Evolutionary conservation across 23 tunicate species (phyloP).

Genomic region (Diplosoma virens): DNA sequence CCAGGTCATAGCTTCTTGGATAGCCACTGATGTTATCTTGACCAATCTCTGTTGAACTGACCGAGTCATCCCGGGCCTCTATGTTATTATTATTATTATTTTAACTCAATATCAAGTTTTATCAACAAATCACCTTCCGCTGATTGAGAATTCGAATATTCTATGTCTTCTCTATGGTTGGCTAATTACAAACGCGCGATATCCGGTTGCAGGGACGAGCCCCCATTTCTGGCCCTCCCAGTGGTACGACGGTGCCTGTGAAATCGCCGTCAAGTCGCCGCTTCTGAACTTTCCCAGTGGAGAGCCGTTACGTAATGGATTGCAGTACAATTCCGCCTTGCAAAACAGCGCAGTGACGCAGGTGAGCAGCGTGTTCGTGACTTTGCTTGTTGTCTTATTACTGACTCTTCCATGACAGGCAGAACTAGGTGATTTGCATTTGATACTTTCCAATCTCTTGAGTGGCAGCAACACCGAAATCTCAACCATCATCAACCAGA

Average conservation of each 20-base stretch:
- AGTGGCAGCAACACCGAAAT: constrained; percentile 55
- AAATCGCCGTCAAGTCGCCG: constrained; percentile 84
- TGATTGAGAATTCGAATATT: no score
- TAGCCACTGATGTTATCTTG: no score
- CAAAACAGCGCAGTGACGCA: constrained; percentile 69
- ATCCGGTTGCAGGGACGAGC: background rate
- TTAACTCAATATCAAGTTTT: no score
- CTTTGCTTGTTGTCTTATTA: background rate
- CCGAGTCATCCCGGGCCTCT: no score
- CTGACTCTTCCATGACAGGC: background rate
- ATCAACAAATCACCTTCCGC: no score
- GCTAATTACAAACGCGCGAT: background rate
- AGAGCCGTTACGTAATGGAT: constrained; percentile 63
- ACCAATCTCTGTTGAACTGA: no score
- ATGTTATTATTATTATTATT: no score
- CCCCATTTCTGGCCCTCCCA: constrained; percentile 63
- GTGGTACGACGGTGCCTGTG: constrained; percentile 71
- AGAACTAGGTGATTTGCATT: constrained; percentile 48
- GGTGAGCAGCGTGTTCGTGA: constrained; percentile 44
- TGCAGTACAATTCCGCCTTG: constrained; percentile 79
- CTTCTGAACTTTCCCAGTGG: constrained; percentile 73
- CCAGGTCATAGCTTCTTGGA: no score
- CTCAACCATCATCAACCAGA: constrained; percentile 45
- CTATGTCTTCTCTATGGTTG: no score
- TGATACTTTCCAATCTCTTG: constrained; percentile 28